phyloP scores from a whole-genome alignment of 64 coral and sea anemone genomes.

The Exaiptasia diaphana region DNA sequence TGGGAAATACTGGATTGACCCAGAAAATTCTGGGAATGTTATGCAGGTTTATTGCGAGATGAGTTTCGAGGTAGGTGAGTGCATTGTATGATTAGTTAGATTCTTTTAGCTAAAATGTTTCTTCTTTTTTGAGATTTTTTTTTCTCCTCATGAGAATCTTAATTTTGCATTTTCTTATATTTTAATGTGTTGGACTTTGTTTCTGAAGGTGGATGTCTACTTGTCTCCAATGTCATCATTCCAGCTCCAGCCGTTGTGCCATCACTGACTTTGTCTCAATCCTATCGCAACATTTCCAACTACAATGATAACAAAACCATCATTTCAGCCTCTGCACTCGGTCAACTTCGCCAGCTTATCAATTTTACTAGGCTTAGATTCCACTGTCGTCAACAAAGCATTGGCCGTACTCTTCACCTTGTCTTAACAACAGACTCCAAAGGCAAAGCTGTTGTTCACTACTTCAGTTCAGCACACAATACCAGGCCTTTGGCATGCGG shows the following conservation, averaged over 20 bases:
- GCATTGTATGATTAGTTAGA: not conserved
- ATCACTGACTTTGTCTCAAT: not conserved
- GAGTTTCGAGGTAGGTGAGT: constrained; percentile 31
- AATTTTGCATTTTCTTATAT: not conserved
- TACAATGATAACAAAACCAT: not conserved
- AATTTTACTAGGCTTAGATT: constrained; percentile 20
- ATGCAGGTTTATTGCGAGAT: constrained; percentile 41
- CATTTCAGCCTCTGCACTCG: not conserved
- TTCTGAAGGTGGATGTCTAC: constrained; percentile 23
- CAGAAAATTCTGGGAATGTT: not conserved
- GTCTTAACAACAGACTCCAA: not conserved
- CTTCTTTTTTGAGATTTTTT: not conserved
- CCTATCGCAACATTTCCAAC: not conserved
- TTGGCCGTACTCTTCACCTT: not conserved
- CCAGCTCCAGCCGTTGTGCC: not conserved
- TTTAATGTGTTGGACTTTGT: not conserved
- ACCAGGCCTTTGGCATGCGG: not conserved
- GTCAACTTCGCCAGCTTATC: not conserved
- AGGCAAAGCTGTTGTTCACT: not conserved
- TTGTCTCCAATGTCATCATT: constrained; percentile 10
- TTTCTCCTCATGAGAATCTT: not conserved
- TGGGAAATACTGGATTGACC: constrained; percentile 44
- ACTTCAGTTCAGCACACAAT: not conserved
- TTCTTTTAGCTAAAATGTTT: not conserved
- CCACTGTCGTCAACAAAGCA: not conserved